phyloP scores from a whole-genome alignment of 2,113 vertebrate species.

The cat (Felis catus) region DNA sequence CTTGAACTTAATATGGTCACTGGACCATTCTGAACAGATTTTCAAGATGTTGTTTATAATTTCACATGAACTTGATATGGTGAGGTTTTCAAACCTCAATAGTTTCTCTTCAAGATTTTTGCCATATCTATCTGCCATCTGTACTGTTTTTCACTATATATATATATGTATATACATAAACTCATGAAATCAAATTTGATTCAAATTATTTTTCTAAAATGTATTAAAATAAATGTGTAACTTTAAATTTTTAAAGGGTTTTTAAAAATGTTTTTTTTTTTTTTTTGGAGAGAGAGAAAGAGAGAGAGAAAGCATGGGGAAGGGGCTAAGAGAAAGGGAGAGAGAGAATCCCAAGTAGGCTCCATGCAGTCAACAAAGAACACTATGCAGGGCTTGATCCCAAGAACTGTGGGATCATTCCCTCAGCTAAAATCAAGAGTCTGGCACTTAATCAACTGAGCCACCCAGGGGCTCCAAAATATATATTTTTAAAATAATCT shows the following conservation, averaged over 20 bases:
- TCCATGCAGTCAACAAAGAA: too few species aligned
- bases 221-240: background rate
- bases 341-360: too few species aligned
- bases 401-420: too few species aligned
- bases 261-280: background rate
- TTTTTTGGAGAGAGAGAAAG: too few species aligned
- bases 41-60: background rate
- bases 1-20: background rate
- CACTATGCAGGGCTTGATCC: too few species aligned
- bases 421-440: too few species aligned
- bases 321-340: too few species aligned
- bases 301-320: too few species aligned
- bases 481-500: too few species aligned
- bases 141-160: background rate
- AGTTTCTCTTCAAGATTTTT: conserved; percentile 29
- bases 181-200: background rate
- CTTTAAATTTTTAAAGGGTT: background rate
- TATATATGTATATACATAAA: background rate
- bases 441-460: too few species aligned
- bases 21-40: conserved; percentile 15
- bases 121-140: background rate
- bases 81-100: background rate
- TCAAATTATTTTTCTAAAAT: conserved; percentile 13
- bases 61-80: background rate
- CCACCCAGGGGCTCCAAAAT: too few species aligned